Base-by-base conservation (phyloP, 2,113 vertebrate genomes). In the Excalfactoria chinensis region DNA sequence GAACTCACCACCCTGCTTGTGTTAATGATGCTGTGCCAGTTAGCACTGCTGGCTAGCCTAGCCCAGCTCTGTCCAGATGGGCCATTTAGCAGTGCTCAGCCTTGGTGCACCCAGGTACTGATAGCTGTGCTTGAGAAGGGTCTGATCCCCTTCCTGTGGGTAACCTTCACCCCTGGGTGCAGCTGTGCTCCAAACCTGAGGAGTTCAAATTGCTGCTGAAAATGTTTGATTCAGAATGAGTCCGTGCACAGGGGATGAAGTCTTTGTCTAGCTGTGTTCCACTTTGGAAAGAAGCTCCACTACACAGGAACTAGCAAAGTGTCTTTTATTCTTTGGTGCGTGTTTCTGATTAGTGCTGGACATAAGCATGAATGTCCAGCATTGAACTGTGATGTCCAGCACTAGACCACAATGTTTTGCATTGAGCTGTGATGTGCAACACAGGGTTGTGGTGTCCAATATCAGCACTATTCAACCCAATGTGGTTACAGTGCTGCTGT, bases 281-380 rank as follows among this genome's bases (percentile, higher is more conserved):
- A 91, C 88, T 92, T 93, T 95, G 41, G 70, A 64, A 90, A 75
- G 67, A 71, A 74, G 84, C 44, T 86, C 44, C 72, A 12, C 94
- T 95, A 85, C 73, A 77, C 49, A 77, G 79, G 51, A 73, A 91
- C 82, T 93, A 92, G 87, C 84, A 90, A 91, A 94, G 41, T 55
- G 28, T 90, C 69, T 76, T 84, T 85, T 48, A 63, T 96, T 94
- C 68, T 84, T 67, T 58, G 66, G 63, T 21, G 92, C 37, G 14
- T 96, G 95, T 90, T 97, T 97, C 93, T 93, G 89, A 95, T 97
- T 97, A 97, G 85, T 73, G 88, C 37, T 95, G 87, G 92, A 96
- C 95, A 73, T 73, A 89, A 92, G 85, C 34, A 66, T 25, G 68
- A 34, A 23, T 84, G 46, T 55, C 75, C 68, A 51, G 2, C 58